Evolutionary conservation across 2,113 vertebrate species (phyloP).

Genomic region (Bujurquina vittata): DNA sequence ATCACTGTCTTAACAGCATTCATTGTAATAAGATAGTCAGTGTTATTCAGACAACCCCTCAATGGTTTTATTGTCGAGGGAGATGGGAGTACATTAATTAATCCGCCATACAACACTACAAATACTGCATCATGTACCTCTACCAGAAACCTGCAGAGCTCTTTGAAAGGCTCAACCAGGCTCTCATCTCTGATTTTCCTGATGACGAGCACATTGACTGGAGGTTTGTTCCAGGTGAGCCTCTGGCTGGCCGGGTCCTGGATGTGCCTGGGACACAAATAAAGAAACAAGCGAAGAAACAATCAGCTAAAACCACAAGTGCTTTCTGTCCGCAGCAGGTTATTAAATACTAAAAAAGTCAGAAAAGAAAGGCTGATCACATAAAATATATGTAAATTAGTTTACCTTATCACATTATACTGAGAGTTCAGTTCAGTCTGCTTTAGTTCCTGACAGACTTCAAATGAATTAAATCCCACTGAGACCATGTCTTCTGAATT

Average conservation of each 20-base stretch:
- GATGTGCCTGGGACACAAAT: conserved; percentile 79
- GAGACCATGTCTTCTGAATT: not conserved
- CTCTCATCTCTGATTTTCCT: conserved; percentile 83
- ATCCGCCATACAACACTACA: not conserved
- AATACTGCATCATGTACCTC: conserved; percentile 68
- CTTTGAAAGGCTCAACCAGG: conserved; percentile 83
- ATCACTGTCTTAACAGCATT: not conserved
- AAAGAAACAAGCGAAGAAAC: not conserved
- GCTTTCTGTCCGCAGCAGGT: not conserved
- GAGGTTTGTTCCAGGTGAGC: conserved; percentile 85
- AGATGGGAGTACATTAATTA: not conserved
- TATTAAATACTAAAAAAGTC: not conserved
- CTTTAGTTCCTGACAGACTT: not conserved
- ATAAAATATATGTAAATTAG: not conserved
- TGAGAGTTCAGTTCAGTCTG: not conserved
- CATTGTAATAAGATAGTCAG: not conserved
- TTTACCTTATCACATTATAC: not conserved
- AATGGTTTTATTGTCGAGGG: not conserved
- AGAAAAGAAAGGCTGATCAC: not conserved
- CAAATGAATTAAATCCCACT: not conserved
- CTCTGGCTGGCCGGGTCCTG: conserved; percentile 86
- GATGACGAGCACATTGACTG: conserved; percentile 82
- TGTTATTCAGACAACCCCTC: not conserved
- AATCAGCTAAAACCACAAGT: not conserved
- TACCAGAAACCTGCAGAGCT: conserved; percentile 84